Base-by-base conservation (phyloP, 2,113 vertebrate species). In the Rissa tridactyla region DNA sequence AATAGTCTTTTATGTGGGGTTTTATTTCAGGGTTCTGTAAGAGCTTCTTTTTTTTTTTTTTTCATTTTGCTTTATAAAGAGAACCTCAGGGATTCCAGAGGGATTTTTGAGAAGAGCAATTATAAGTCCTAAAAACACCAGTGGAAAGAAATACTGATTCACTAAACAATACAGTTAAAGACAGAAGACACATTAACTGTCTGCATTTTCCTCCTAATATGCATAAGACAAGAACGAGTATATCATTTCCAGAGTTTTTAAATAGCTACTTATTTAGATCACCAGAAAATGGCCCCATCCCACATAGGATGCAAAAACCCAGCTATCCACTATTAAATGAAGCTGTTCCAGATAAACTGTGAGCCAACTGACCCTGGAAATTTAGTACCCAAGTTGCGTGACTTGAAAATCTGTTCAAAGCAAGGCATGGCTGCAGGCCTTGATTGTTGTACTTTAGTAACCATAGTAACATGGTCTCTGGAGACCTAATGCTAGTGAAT, bases 331-430 rank as follows among this genome's bases (percentile, higher is more conserved):
- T 94, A 86, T 97, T 97, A 98, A 97, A 95, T 96, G 88, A 98
- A 94, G 86, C 92, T 64, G 85, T 88, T 97, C 97, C 95, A 96
- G 89, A 97, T 95, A 97, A 98, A 98, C 94, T 96, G 96, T 11
- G 73, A 98, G 95, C 94, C 98, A 97, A 98, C 85, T 98, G 98
- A 98, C 97, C 95, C 92, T 98, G 97, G 97, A 97, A 97, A 98
- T 98, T 97, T 70, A 94, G 96, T 97, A 98, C 97, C 97, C 96
- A 91, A 96, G 96, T 99, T 98, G 98, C 99, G 98, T 99, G 99
- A 99, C 99, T 98, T 2, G 62, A 98, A 97, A 97, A 97, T 97
- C 96, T 93, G 97, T 97, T 98, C 96, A 97, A 97, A 97, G 97
- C 94, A 94, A 97, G 93, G 90, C 92, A 97, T 95, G 95, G 95